phyloP scores from a whole-genome alignment of 1,140 invertebrate genomes.

The Saccostrea cuccullata region DNA sequence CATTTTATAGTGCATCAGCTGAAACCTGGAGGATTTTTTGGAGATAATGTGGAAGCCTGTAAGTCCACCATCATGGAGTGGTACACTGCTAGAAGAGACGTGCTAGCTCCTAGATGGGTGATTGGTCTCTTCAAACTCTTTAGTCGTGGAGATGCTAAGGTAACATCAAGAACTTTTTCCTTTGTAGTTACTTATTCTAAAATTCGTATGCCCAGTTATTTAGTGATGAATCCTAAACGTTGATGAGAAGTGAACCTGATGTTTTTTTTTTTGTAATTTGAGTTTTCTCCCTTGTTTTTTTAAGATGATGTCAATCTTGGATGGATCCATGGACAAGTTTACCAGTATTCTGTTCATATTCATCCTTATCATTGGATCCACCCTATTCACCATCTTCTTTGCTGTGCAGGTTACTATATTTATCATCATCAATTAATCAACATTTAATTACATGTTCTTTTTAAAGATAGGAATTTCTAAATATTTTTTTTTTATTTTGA shows the following conservation, averaged over 20 bases:
- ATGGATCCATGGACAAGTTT: slow-evolving; percentile 79
- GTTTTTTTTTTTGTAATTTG: background rate
- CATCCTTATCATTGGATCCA: slow-evolving; percentile 78
- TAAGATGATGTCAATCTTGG: slow-evolving; percentile 78
- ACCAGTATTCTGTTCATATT: slow-evolving; percentile 80
- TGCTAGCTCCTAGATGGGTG: slow-evolving; percentile 81
- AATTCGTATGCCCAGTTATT: too few species aligned
- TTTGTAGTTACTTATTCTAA: background rate
- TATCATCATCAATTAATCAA: slow-evolving; percentile 4
- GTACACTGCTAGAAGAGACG: slow-evolving; percentile 65
- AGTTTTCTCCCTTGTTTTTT: slow-evolving; percentile 54
- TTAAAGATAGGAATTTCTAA: too few species aligned
- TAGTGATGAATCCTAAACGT: too few species aligned
- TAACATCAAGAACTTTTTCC: slow-evolving; percentile 63
- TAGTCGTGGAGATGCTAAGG: slow-evolving; percentile 82
- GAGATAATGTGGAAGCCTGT: slow-evolving; percentile 52
- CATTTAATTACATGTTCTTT: background rate
- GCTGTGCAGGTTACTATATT: slow-evolving; percentile 76
- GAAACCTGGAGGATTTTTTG: slow-evolving; percentile 70
- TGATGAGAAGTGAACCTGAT: background rate
- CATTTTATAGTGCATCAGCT: slow-evolving; percentile 62
- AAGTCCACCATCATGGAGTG: slow-evolving; percentile 58
- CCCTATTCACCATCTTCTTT: slow-evolving; percentile 78
- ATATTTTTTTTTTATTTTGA: too few species aligned
- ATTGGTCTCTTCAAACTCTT: slow-evolving; percentile 80